These are phyloP conservation scores for Lophius americanus DNA, from an alignment of 2,797 vertebrate species.

Conservation along the genomic window DNA sequence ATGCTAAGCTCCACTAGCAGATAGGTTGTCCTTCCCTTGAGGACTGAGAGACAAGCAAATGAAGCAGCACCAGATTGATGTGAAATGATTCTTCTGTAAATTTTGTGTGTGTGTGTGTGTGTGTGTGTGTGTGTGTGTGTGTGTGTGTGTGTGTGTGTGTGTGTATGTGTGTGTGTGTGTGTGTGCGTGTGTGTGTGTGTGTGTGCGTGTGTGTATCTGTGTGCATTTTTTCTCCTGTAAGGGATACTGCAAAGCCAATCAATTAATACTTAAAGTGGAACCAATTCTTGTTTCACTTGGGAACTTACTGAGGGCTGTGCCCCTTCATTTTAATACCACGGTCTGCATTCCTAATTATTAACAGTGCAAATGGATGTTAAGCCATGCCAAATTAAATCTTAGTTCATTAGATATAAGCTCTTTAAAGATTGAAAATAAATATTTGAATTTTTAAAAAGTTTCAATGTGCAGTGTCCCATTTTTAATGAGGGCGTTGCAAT, in stretches of 20 bases:
- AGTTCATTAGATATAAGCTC: constrained; percentile 85
- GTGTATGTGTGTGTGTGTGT: constrained; percentile 62
- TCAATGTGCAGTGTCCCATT: constrained; percentile 82
- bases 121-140: constrained; percentile 10
- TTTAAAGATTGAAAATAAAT: constrained; percentile 85
- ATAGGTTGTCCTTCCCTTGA: constrained; percentile 79
- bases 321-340: constrained; percentile 82
- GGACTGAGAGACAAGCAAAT: constrained; percentile 78
- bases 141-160: constrained; percentile 13
- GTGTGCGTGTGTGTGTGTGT: constrained; percentile 17
- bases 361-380: constrained; percentile 83
- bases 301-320: constrained; percentile 82
- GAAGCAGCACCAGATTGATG: constrained; percentile 81
- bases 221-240: constrained; percentile 68
- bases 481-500: constrained; percentile 81
- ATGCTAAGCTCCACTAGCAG: constrained; percentile 82
- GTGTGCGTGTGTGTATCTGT: constrained; percentile 7
- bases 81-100: constrained; percentile 80
- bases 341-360: constrained; percentile 83
- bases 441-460: constrained; percentile 84
- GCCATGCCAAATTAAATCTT: constrained; percentile 85
- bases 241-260: constrained; percentile 84
- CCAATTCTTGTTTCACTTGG: constrained; percentile 84
- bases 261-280: constrained; percentile 85
- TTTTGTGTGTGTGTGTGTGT: constrained; percentile 64